Evolutionary conservation across 2,888 invertebrate species (phyloP).

Genomic region (Gymnocheta viridis): DNA sequence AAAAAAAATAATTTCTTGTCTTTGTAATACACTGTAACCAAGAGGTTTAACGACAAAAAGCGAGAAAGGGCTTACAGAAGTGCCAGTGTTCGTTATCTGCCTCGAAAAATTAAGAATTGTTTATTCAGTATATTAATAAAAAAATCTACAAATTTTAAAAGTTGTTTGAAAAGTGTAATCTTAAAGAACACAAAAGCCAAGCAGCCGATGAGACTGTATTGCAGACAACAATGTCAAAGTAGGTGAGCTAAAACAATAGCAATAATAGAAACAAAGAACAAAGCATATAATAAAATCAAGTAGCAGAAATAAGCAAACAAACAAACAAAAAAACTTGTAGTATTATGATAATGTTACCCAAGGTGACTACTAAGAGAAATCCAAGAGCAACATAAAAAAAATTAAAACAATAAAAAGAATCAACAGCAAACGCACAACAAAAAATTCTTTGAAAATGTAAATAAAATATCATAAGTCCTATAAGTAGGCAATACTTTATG

Average conservation of each 20-base stretch:
- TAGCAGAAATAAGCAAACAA: background rate
- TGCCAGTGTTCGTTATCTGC: no score
- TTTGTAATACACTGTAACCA: no score
- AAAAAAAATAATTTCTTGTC: no score
- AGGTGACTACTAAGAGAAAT: conserved; percentile 74
- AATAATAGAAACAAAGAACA: conserved; percentile 71
- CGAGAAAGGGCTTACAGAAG: no score
- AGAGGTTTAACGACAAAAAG: no score
- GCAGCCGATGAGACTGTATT: background rate
- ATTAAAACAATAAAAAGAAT: conserved; percentile 4
- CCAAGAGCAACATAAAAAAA: background rate
- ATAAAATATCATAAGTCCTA: conserved; percentile 42
- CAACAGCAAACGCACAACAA: conserved; percentile 19
- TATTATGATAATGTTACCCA: conserved; percentile 75
- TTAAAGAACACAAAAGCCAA: background rate
- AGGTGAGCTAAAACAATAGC: conserved; percentile 71
- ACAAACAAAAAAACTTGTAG: conserved; percentile 20
- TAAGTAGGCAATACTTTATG: conserved; percentile 56
- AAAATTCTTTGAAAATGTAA: conserved; percentile 46
- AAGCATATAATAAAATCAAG: conserved; percentile 16
- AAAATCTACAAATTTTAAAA: background rate
- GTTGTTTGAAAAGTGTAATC: background rate
- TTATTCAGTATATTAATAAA: no score
- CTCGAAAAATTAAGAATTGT: no score
- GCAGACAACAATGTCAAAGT: background rate